phyloP scores from a whole-genome alignment of 2,888 invertebrate species.

The Pristionchus mayeri region DNA sequence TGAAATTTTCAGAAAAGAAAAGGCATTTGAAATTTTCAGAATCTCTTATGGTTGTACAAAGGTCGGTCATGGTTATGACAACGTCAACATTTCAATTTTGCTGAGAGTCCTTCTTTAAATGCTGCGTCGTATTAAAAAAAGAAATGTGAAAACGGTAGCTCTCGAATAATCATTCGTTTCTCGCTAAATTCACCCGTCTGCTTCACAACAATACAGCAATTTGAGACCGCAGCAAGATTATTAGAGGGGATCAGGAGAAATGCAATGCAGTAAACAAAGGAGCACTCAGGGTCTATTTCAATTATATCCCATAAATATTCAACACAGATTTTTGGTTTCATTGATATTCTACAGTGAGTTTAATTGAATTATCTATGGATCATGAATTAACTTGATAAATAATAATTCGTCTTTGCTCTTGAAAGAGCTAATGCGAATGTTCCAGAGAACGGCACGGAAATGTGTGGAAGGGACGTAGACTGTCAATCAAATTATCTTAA shows the following conservation, averaged over 20 bases:
- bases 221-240: background rate
- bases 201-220: conserved; percentile 13
- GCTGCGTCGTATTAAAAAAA: background rate
- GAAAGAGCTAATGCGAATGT: background rate
- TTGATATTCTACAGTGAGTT: too few species aligned
- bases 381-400: background rate
- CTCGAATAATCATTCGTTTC: background rate
- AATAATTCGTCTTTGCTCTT: background rate
- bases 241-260: background rate
- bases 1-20: too few species aligned
- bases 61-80: too few species aligned
- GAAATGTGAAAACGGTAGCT: background rate
- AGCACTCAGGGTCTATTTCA: background rate
- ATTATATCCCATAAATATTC: background rate
- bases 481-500: background rate
- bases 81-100: too few species aligned
- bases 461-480: background rate
- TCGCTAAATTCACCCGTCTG: background rate
- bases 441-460: background rate
- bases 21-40: too few species aligned
- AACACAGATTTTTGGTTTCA: background rate
- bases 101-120: too few species aligned
- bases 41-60: too few species aligned
- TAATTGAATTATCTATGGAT: too few species aligned
- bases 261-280: background rate